phyloP scores from a whole-genome alignment of 2,113 vertebrate species.

The Acinonyx jubatus region DNA sequence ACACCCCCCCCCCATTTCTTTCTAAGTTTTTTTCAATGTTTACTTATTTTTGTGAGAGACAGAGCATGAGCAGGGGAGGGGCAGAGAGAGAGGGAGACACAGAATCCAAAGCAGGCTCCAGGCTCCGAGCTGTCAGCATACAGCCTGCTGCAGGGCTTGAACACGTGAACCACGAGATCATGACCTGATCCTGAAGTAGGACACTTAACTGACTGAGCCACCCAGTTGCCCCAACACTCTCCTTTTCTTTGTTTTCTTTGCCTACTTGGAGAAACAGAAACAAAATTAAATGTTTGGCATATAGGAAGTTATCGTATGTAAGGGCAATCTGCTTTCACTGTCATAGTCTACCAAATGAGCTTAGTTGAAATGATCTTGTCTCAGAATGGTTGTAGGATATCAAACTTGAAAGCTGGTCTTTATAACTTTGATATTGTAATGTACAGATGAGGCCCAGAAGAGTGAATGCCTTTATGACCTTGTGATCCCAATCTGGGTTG shows the following conservation, averaged over 20 bases:
- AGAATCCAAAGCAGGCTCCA: no score
- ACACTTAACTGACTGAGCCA: no score
- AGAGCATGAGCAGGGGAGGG: no score
- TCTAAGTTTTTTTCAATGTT: background rate
- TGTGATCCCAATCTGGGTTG: background rate
- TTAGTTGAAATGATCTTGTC: background rate
- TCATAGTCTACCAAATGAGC: background rate
- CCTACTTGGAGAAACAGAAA: background rate
- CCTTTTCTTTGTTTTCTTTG: background rate
- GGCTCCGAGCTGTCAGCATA: no score
- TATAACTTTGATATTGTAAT: background rate
- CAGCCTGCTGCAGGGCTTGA: no score
- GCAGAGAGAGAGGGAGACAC: no score
- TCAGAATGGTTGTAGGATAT: background rate
- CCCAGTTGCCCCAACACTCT: background rate
- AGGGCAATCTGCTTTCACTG: background rate
- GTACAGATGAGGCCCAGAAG: background rate
- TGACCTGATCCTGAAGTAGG: no score
- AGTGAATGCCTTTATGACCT: background rate
- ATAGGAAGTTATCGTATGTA: background rate
- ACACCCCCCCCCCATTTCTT: background rate
- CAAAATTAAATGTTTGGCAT: background rate
- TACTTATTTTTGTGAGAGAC: no score
- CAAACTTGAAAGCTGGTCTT: background rate
- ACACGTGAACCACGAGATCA: no score